Conservation (phyloP, 30 jellyfish, hydroid and myxozoan species). For the Hydractinia echinata region DNA sequence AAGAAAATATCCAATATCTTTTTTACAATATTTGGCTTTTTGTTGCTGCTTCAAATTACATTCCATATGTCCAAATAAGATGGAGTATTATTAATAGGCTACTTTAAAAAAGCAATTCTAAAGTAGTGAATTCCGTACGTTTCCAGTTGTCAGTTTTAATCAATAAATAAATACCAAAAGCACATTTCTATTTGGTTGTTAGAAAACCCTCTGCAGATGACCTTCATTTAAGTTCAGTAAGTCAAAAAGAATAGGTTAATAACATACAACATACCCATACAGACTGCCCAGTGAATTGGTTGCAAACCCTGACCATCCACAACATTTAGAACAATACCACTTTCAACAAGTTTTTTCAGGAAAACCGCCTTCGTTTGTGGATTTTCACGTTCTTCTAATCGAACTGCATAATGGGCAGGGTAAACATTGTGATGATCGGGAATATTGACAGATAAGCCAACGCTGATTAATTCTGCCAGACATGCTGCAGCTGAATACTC, state of each 20-base stretch:
- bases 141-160: no score
- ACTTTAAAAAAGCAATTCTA: no score
- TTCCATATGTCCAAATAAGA: no score
- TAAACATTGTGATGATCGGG: conserved; percentile 29
- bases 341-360: conserved; percentile 9
- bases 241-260: not conserved
- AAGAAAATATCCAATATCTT: no score
- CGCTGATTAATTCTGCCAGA: conserved; percentile 9
- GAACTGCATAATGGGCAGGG: conserved; percentile 34
- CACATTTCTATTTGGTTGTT: no score
- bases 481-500: conserved; percentile 31
- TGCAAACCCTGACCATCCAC: conserved; percentile 38
- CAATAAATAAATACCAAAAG: no score
- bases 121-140: no score
- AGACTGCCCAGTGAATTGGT: conserved; percentile 43
- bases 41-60: no score
- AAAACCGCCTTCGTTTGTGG: not conserved
- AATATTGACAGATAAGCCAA: conserved; percentile 21
- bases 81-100: no score
- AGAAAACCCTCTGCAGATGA: no score
- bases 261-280: conserved; percentile 21
- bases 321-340: conserved; percentile 19
- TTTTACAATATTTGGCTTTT: no score
- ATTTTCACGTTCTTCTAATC: not conserved
- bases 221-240: no score